Evolutionary conservation across 1,140 invertebrate genomes (phyloP), one percentile per base, ranked within the genome.

Genomic region (Mactra quadrangularis): DNA sequence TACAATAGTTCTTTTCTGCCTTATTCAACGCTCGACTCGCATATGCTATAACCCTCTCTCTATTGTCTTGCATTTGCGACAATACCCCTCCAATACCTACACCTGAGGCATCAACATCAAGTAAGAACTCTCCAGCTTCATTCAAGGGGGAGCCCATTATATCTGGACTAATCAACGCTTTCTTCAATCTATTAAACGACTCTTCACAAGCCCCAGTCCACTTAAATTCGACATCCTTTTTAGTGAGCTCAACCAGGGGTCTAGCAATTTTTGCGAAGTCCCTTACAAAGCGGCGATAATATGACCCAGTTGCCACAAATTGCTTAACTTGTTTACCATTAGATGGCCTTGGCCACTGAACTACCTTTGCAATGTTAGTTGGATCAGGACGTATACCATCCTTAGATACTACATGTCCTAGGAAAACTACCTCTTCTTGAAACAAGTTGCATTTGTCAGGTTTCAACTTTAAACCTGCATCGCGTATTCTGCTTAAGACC

Each of bases 1-100:
- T 74, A 62, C 88, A 89, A 85, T 95, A 95, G 15, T 93, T 93
- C 78, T 88, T 82, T 87, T 95, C 93, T 15, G 92, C 83, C 25
- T 66, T 81, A 41, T 70, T 86, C 9, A 90, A 68, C 11, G 74
- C 38, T 33, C 55, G 35, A 68, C 83, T 87, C 7, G 47, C 76
- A 74, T 86, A 90, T 1, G 86, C 85, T 3, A 88, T 84, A 0
- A 86, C 75, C 19, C 70, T 27, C 47, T 87, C 79, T 52, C 64
- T 15, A n/a, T 87, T 86, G 22, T 88, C 79, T 17, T 87, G 66
- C 7, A 87, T 75, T 84, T 94, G 92, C 25, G 88, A 86, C 15
- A 94, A 45, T 11, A 92, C 89, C 19, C 89, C 92, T 11, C 91
- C 91, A 41, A 93, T 84, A 3, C 91, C 90, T 84, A 87, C 84